Base-by-base conservation (phyloP, 2,113 vertebrate genomes). In the Hypanus sabinus region DNA sequence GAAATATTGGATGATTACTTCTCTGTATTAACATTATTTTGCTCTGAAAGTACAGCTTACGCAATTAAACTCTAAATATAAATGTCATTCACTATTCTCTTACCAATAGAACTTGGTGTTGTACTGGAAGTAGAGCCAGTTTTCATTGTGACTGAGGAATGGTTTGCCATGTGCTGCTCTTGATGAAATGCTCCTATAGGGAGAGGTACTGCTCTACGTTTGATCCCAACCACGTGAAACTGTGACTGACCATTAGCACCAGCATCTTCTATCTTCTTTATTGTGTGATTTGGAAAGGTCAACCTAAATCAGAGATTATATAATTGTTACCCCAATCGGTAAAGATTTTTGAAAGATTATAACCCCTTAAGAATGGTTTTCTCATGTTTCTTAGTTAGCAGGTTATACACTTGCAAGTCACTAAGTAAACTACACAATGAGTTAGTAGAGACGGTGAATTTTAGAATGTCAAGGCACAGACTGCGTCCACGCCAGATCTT, bases 231-330 rank as follows among this genome's bases (percentile, higher is more conserved):
- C 70, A 93, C 91, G 5, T 93, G 91, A 93, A 93, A 93, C 24
- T 93, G 91, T 14, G 91, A 93, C 3, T 93, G 91, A 46, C 91
- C 91, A 93, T 73, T 93, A 73, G 91, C 70, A 73, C 91, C 68
- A 24, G 70, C 91, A 73, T 93, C 91, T 93, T 93, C 91, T 10
- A 93, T 93, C 91, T 93, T 93, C 91, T 93, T 93, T 93, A 93
- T 93, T 73, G 70, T 93, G 27, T 93, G 91, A 33, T 93, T 93
- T 16, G 91, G 91, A 55, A 93, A 93, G 30, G 91, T 93, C 91
- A 93, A 55, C 24, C 91, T 93, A 93, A 14, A 93, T 65, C 27
- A 93, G 33, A 93, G 68, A 93, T 92, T 33, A 93, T 46, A 93
- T 27, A 93, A 30, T 16, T 30, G 38, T 93, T 93, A 46, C 27